Percentiles rank a stretch among this genome's conserved stretches.
Evolutionary conservation across 2,113 vertebrate genomes (phyloP).

Genomic region (Vulpes vulpes): DNA sequence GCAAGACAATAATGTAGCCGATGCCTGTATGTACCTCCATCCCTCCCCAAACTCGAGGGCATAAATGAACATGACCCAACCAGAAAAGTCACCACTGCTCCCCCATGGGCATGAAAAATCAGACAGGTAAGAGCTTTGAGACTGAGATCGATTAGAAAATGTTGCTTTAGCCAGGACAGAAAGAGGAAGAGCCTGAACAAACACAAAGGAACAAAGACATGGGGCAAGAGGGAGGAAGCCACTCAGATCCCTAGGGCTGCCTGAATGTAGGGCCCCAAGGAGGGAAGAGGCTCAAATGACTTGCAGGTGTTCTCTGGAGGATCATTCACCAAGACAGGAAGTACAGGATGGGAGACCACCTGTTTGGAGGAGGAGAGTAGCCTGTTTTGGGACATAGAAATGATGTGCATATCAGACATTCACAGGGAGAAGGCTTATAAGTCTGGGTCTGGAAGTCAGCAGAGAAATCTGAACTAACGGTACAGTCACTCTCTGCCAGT

Average conservation of each 20-base stretch:
- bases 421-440: neutral
- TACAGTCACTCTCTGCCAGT: neutral
- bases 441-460: neutral
- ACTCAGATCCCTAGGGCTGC: rapidly evolving
- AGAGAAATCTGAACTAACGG: neutral
- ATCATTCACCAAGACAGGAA: neutral
- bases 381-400: neutral
- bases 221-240: neutral
- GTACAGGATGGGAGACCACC: neutral
- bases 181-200: neutral
- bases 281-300: neutral
- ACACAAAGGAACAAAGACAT: neutral
- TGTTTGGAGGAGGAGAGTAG: neutral
- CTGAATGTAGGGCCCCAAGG: neutral
- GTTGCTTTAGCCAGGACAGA: neutral
- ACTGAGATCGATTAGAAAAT: neutral
- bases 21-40: neutral
- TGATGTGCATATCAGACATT: neutral
- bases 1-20: neutral
- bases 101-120: rapidly evolving
- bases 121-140: neutral
- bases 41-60: neutral
- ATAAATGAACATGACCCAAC: neutral
- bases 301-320: neutral
- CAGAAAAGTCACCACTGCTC: neutral